Evolutionary conservation across 2,888 invertebrate genomes (phyloP).

Genomic region (Coelogynopora nodosa): DNA sequence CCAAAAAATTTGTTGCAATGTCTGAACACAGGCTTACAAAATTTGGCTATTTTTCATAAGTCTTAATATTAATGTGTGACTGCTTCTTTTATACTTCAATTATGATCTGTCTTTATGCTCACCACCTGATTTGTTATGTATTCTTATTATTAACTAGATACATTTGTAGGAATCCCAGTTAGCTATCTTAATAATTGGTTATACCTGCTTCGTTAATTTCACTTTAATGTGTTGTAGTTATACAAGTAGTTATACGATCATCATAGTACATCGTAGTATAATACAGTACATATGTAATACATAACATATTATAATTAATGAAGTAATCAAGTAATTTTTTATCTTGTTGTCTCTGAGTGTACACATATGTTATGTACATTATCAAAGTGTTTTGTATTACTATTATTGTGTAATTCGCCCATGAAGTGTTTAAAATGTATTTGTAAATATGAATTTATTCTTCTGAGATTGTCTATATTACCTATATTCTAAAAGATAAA

Average conservation of each 20-base stretch:
- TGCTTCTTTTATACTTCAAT: conserved; percentile 1
- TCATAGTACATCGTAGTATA: too few relatives aligned
- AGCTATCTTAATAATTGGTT: conserved; percentile 13
- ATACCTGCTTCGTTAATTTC: conserved; percentile 5
- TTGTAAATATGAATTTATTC: neutral
- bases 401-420: neutral
- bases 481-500: neutral
- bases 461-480: neutral
- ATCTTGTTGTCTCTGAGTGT: neutral
- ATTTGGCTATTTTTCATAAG: conserved; percentile 23
- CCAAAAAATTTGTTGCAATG: conserved; percentile 23
- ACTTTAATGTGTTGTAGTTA: conserved; percentile 1
- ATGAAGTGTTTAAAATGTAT: neutral
- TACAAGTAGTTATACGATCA: neutral
- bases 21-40: conserved; percentile 22
- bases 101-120: neutral
- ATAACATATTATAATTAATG: neutral
- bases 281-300: too few relatives aligned
- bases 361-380: neutral
- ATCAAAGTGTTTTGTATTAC: neutral
- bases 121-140: neutral
- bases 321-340: neutral
- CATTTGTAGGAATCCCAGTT: neutral
- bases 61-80: neutral
- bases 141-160: conserved; percentile 18